phyloP scores from a whole-genome alignment of 2,888 invertebrate species.

The Deroplatys truncata region DNA sequence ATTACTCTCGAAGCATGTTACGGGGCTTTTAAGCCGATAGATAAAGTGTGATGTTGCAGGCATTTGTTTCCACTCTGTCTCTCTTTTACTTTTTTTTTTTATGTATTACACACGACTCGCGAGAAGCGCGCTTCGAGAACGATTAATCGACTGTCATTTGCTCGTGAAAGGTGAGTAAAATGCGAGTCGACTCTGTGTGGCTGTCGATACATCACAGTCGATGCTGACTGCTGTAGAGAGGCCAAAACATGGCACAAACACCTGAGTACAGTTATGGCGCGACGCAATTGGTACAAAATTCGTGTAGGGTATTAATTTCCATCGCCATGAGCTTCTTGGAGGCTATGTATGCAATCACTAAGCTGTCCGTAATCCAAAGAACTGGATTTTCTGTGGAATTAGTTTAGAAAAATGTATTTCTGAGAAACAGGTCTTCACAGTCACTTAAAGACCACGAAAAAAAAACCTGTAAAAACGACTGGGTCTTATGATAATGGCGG shows the following conservation, averaged over 20 bases:
- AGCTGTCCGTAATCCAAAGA: too few relatives aligned
- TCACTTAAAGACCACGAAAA: too few relatives aligned
- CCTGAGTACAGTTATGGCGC: neutral
- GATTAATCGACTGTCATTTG: conserved; percentile 11
- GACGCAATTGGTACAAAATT: neutral
- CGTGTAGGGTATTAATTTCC: neutral
- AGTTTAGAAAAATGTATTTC: too few relatives aligned
- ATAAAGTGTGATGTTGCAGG: neutral
- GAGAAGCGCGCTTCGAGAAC: neutral
- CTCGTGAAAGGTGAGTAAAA: neutral
- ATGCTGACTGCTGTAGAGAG: neutral
- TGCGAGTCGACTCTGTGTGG: neutral
- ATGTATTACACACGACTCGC: neutral
- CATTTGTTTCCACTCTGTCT: neutral
- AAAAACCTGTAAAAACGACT: too few relatives aligned
- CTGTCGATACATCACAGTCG: conserved; percentile 11
- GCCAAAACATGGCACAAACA: neutral
- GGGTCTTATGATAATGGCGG: too few relatives aligned
- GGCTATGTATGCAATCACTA: too few relatives aligned
- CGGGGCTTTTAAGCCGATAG: conserved; percentile 7
- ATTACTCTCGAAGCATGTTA: neutral
- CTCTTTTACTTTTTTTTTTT: neutral
- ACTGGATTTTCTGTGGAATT: too few relatives aligned
- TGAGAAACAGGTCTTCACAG: too few relatives aligned
- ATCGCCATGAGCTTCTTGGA: neutral